Conservation (phyloP, 2,888 invertebrate genomes). For the Nomada lathburiana region DNA sequence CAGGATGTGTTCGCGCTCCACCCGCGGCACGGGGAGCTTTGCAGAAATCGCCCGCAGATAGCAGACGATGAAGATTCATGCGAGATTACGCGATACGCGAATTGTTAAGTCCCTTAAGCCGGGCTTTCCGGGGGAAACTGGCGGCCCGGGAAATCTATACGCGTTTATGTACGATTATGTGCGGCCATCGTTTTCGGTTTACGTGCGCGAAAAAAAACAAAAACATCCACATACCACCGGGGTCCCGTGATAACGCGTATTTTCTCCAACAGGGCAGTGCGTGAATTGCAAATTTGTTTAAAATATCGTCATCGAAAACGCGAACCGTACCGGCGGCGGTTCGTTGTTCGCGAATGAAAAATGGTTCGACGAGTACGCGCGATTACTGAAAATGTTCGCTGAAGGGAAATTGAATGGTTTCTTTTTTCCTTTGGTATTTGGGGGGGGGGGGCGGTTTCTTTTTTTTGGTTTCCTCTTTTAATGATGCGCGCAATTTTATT, state of each 20-base stretch:
- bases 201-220: constrained; percentile 16
- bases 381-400: neutral
- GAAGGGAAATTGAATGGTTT: constrained; percentile 17
- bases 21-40: constrained; percentile 31
- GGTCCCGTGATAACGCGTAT: constrained; percentile 50
- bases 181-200: constrained; percentile 44
- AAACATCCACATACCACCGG: constrained; percentile 42
- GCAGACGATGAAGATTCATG: constrained; percentile 74
- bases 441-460: neutral
- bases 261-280: neutral
- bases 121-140: constrained; percentile 59
- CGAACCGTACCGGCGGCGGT: neutral
- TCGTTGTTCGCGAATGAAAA: constrained; percentile 24
- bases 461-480: no score
- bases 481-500: neutral
- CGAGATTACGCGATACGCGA: constrained; percentile 72
- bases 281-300: constrained; percentile 52
- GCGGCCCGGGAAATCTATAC: constrained; percentile 45
- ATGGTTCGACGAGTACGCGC: neutral
- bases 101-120: constrained; percentile 73
- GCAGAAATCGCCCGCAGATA: constrained; percentile 43
- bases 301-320: constrained; percentile 36
- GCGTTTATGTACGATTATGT: constrained; percentile 59
- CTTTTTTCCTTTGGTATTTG: neutral
- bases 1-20: constrained; percentile 20